Percentiles rank a stretch among this genome's conserved stretches.
These are phyloP conservation scores for Neolamprologus multifasciatus DNA, from an alignment of 2,797 vertebrate species.

Conservation along the genomic window DNA sequence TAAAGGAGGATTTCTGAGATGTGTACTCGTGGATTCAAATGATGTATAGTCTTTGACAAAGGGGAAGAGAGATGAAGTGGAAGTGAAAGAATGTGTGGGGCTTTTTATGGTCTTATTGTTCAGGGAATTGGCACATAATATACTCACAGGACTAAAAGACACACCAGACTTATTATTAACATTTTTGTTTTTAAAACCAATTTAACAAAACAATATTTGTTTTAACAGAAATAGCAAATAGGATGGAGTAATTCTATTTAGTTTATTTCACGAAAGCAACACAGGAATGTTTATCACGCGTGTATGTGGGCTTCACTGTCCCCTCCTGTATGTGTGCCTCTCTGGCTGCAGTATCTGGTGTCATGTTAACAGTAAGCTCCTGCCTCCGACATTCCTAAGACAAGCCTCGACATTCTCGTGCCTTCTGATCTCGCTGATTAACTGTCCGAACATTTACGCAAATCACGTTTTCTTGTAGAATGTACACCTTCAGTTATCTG, in stretches of 20 bases:
- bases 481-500: background rate
- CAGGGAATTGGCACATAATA: background rate
- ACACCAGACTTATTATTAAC: background rate
- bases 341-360: conserved; percentile 53
- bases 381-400: conserved; percentile 56
- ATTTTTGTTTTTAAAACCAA: background rate
- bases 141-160: background rate
- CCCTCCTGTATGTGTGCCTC: background rate
- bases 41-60: conserved; percentile 20
- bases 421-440: background rate
- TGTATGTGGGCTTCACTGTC: background rate
- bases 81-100: background rate
- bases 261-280: background rate
- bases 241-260: background rate
- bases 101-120: background rate
- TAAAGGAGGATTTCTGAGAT: conserved; percentile 12
- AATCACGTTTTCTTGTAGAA: background rate
- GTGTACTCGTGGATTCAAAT: background rate
- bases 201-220: background rate
- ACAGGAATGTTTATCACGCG: background rate
- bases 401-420: conserved; percentile 40
- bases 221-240: background rate
- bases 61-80: background rate
- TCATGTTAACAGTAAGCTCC: conserved; percentile 46
- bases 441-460: background rate